Evolutionary conservation across 2,888 invertebrate genomes (phyloP).

Genomic region (Disparrhopalites patrizii): DNA sequence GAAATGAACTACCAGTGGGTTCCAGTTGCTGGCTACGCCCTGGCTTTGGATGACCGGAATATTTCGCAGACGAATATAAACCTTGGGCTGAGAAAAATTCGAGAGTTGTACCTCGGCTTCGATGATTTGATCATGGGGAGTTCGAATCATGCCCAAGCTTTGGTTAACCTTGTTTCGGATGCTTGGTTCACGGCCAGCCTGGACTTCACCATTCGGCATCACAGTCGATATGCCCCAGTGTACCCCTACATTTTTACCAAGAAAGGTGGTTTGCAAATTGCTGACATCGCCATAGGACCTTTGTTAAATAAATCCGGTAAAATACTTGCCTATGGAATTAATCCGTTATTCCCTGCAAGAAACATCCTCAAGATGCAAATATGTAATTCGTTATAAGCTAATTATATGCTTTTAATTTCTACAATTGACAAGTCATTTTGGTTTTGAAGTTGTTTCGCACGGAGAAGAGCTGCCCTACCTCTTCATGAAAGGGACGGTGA

Average conservation of each 20-base stretch:
- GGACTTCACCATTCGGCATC: neutral
- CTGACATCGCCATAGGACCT: no score
- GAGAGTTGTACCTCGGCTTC: neutral
- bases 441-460: constrained; percentile 12
- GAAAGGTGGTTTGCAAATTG: no score
- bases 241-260: constrained; percentile 10
- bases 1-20: neutral
- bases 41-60: constrained; percentile 3
- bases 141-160: neutral
- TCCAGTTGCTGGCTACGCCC: neutral
- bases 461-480: constrained; percentile 19
- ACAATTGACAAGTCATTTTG: no score
- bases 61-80: neutral
- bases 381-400: neutral
- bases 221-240: neutral
- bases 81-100: neutral
- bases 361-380: no score
- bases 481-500: constrained; percentile 8
- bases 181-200: neutral
- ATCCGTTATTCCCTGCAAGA: no score
- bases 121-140: neutral
- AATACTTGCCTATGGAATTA: neutral
- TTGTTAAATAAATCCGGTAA: no score
- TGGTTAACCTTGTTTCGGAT: constrained; percentile 8
- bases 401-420: no score